A percentile compares a stretch with the other conserved stretches of the same genome.
Evolutionary conservation across 2,113 vertebrate species (phyloP).

Genomic region (Parus major): DNA sequence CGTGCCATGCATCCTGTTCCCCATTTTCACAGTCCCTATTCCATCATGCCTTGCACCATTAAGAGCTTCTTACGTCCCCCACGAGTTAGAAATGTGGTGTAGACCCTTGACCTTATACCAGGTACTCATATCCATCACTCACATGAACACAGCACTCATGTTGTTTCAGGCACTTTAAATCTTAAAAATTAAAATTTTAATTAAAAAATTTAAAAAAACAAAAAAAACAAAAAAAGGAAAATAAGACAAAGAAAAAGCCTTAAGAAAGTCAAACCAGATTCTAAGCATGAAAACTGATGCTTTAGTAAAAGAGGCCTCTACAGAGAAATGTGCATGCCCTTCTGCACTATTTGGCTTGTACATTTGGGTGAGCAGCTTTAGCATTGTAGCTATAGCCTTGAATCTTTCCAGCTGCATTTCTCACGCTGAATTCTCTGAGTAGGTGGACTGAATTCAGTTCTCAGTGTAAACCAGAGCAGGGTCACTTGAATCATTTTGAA

Average conservation of each 20-base stretch:
- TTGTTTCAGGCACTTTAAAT: neutral
- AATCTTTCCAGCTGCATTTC: neutral
- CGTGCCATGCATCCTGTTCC: neutral
- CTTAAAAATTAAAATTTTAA: neutral
- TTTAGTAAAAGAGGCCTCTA: neutral
- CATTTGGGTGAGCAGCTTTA: accelerated
- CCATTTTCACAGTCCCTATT: neutral
- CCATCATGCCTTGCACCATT: too few species aligned
- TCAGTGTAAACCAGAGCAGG: neutral
- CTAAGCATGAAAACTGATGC: neutral
- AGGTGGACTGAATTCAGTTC: neutral
- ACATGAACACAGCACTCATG: neutral
- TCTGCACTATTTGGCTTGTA: neutral
- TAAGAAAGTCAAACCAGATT: neutral
- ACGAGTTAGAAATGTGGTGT: accelerated
- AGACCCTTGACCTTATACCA: neutral
- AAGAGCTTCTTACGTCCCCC: neutral
- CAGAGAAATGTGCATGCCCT: neutral
- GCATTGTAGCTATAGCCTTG: neutral
- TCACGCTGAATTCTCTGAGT: neutral
- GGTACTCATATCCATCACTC: neutral
- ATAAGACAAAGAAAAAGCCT: neutral
- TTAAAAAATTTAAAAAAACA: neutral
- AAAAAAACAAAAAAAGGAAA: too few species aligned
- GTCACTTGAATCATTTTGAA: neutral